Percentiles rank a stretch among this genome's conserved stretches.
Evolutionary conservation across 2,113 vertebrate species (phyloP).

Genomic region (Dryoscopus gambensis): DNA sequence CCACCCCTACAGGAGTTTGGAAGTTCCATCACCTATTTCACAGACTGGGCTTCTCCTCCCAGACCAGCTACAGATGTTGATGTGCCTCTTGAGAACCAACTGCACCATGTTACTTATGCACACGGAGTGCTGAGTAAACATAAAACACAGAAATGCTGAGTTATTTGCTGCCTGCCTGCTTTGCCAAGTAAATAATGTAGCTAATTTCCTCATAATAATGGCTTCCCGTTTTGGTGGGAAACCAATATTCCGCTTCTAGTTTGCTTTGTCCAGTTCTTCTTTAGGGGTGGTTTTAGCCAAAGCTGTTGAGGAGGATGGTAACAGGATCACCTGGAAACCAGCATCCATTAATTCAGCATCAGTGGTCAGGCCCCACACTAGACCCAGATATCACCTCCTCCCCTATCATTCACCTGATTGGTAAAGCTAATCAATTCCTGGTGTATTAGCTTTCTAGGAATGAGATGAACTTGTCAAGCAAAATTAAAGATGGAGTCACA

Average conservation of each 20-base stretch:
- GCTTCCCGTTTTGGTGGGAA: neutral
- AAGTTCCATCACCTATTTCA: neutral
- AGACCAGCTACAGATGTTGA: neutral
- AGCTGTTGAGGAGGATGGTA: neutral
- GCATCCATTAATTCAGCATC: fast-evolving
- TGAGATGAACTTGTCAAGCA: neutral
- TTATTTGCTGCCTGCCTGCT: neutral
- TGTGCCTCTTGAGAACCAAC: neutral
- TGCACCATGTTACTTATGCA: fast-evolving
- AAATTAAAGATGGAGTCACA: neutral
- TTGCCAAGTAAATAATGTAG: neutral
- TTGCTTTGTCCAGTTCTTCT: neutral
- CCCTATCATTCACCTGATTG: neutral
- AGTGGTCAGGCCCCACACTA: neutral
- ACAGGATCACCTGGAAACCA: neutral
- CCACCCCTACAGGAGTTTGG: neutral
- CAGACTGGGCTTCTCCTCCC: neutral
- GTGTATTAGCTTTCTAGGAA: neutral
- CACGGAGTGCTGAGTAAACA: fast-evolving
- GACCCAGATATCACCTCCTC: neutral
- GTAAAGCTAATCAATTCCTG: neutral
- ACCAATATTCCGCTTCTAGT: neutral
- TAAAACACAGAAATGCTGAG: neutral
- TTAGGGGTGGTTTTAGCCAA: neutral
- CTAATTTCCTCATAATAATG: neutral